A percentile compares a stretch with the other conserved stretches of the same genome.
phyloP scores from a whole-genome alignment of 2,797 vertebrate genomes.

The Otolemur crassicaudatus region DNA sequence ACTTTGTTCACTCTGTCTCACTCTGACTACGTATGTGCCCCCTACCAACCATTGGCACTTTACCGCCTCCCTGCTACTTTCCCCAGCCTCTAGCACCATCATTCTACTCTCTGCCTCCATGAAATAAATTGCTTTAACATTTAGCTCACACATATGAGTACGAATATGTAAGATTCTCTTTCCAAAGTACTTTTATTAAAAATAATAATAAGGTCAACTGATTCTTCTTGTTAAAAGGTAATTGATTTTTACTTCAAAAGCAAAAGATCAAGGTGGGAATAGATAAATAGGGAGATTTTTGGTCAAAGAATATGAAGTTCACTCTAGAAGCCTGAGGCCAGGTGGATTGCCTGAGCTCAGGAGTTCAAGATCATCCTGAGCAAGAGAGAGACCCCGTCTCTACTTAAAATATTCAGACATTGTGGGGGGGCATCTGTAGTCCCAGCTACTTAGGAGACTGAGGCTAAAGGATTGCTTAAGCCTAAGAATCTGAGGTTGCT shows the following conservation, averaged over 20 bases:
- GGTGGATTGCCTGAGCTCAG: too few relatives aligned
- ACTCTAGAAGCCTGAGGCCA: too few relatives aligned
- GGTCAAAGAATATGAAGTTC: not conserved
- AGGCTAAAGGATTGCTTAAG: too few relatives aligned
- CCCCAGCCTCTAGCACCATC: not conserved
- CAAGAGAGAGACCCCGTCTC: too few relatives aligned
- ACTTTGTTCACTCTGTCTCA: not conserved
- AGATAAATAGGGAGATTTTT: not conserved
- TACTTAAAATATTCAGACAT: too few relatives aligned
- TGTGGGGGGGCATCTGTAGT: too few relatives aligned
- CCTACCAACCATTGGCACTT: not conserved
- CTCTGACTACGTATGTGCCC: not conserved
- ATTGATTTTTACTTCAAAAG: constrained; percentile 54
- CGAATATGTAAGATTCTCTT: not conserved
- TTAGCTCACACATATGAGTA: not conserved
- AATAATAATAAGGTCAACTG: not conserved
- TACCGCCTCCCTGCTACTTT: not conserved
- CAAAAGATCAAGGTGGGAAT: not conserved
- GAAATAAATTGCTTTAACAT: not conserved
- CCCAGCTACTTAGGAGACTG: too few relatives aligned
- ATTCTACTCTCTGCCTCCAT: not conserved
- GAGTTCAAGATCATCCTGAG: too few relatives aligned
- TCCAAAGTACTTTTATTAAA: not conserved
- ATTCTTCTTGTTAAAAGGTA: not conserved
- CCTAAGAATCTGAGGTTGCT: too few relatives aligned